Conservation (phyloP, 2,113 vertebrate genomes). For the Varanus salvator region DNA sequence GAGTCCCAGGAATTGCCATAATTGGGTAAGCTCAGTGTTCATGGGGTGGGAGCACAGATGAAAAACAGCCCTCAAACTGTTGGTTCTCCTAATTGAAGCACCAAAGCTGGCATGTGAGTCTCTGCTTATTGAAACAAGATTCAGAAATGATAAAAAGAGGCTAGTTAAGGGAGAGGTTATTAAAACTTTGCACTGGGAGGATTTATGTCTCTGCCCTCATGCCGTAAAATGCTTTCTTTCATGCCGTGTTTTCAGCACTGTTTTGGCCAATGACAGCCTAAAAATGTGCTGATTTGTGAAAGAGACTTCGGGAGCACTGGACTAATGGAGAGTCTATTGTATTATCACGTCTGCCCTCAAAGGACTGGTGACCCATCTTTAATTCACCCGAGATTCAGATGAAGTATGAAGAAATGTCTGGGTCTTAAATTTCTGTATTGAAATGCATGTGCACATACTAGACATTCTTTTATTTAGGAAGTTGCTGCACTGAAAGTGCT, state of each 20-base stretch:
- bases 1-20: slow-evolving; percentile 58
- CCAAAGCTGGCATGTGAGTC: slow-evolving; percentile 53
- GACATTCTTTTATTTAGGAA: background rate
- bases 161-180: slow-evolving; percentile 65
- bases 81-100: slow-evolving; percentile 64
- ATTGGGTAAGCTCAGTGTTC: slow-evolving; percentile 62
- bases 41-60: slow-evolving; percentile 31
- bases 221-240: slow-evolving; percentile 62
- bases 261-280: slow-evolving; percentile 60
- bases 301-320: slow-evolving; percentile 52
- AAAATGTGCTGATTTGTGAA: slow-evolving; percentile 62
- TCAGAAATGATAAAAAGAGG: slow-evolving; percentile 49
- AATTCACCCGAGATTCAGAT: slow-evolving; percentile 48
- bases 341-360: slow-evolving; percentile 51
- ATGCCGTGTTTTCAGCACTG: slow-evolving; percentile 51
- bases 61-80: slow-evolving; percentile 58
- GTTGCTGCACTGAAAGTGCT: no score
- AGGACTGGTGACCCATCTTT: slow-evolving; percentile 23
- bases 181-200: slow-evolving; percentile 64
- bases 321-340: slow-evolving; percentile 48
- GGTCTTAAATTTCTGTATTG: background rate
- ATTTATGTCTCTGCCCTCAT: slow-evolving; percentile 51
- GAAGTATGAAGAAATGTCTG: slow-evolving; percentile 38
- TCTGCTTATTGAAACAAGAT: slow-evolving; percentile 56
- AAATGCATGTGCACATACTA: background rate